phyloP scores from a whole-genome alignment of 2,888 invertebrate species.

The Vannuccia rotundouncinata region DNA sequence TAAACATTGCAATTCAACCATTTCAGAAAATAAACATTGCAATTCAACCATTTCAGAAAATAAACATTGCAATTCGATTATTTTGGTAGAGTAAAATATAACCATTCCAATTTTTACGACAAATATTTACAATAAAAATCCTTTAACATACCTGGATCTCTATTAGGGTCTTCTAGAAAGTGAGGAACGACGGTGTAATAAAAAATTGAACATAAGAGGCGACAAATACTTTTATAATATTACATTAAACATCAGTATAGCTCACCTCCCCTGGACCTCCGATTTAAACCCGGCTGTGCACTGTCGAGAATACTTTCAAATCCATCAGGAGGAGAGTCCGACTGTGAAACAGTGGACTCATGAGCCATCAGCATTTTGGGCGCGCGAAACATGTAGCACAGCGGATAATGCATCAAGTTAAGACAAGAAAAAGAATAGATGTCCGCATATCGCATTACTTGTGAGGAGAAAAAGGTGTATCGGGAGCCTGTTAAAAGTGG shows the following conservation, averaged over 20 bases:
- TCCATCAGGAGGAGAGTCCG: constrained; percentile 52
- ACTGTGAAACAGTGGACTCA: constrained; percentile 94
- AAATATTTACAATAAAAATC: too few relatives aligned
- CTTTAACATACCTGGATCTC: neutral
- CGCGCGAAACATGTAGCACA: constrained; percentile 96
- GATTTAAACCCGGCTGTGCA: neutral
- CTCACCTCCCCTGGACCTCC: neutral
- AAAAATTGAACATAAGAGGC: too few relatives aligned
- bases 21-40: too few relatives aligned
- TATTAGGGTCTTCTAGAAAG: neutral
- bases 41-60: too few relatives aligned
- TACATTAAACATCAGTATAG: too few relatives aligned
- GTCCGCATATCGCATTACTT: constrained; percentile 87
- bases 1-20: too few relatives aligned
- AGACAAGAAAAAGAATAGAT: constrained; percentile 86
- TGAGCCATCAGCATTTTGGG: constrained; percentile 97
- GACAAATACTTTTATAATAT: too few relatives aligned
- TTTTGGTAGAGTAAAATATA: too few relatives aligned
- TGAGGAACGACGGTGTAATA: neutral
- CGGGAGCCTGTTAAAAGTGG: constrained; percentile 89
- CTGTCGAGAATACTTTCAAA: neutral
- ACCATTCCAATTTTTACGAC: too few relatives aligned
- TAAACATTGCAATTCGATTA: too few relatives aligned
- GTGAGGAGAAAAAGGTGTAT: constrained; percentile 96
- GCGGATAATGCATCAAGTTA: constrained; percentile 93